Base-by-base conservation (phyloP, 92 coral and sea anemone species). In the Porites divaricata region DNA sequence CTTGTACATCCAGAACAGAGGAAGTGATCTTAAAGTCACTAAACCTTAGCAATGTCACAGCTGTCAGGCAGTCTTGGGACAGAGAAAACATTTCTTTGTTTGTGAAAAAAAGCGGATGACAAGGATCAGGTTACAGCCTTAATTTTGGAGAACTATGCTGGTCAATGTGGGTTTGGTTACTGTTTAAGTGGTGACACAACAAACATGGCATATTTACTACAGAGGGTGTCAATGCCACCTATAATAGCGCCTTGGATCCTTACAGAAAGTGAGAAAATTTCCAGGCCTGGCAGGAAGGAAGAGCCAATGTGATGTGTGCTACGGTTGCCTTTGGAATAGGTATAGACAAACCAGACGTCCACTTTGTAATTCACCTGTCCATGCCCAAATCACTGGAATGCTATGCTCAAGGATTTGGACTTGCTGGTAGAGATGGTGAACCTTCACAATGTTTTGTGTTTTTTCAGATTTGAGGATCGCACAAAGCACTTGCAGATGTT, bases 281-380 rank as follows among this genome's bases (percentile, higher is more conserved):
- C 45, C 64, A 68, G 23, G 88, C 88, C 15, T 88, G 92, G 90
- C 67, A 10, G 11, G 80, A 75, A 65, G 95, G 92, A 6, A 83
- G 75, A 83, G 84, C 84, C 48, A 17, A 2, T 1, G 89, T 91
- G 2, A 91, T 91, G 84, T 87, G 91, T 83, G 94, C 91, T 9
- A 87, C 94, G 8, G 79, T 88, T 63, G 94, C 87, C 2, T 91
- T 91, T 87, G 91, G 89, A 1, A 91, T 87, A 91, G 94, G 92
- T 7, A 91, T 91, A 19, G 85, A 91, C 59, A 91, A 88, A 75
- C 71, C 80, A n/a, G 77, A 91, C 88, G 89, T 87, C 12, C 81
- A 87, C 6, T 88, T 91, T 79, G 87, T 91, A 23, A 84, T 91
- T 26, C 94, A 88, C 61, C 72, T 70, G 2, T 79, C 79, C 28